phyloP scores from a whole-genome alignment of 2,888 invertebrate genomes.

The Microplitis manilae region DNA sequence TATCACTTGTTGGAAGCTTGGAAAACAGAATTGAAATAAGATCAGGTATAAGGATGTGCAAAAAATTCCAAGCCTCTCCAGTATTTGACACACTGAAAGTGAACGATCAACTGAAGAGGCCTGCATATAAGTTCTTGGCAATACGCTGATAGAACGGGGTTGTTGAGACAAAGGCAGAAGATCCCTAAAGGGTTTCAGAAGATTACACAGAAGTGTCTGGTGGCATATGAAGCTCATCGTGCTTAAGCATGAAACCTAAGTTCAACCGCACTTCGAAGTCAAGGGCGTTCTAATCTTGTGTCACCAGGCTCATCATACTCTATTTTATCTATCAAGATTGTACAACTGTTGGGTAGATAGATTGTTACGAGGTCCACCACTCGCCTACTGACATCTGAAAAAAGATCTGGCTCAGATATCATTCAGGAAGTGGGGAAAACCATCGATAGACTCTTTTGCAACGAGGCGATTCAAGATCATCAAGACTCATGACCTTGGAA shows the following conservation, averaged over 20 bases:
- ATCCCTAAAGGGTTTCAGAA: not conserved
- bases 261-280: too few relatives aligned
- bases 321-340: too few relatives aligned
- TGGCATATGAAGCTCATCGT: not conserved
- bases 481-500: conserved; percentile 13
- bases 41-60: conserved; percentile 4
- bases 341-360: too few relatives aligned
- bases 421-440: too few relatives aligned
- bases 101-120: not conserved
- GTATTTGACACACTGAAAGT: not conserved
- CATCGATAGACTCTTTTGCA: conserved; percentile 35
- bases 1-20: not conserved
- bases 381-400: too few relatives aligned
- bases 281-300: too few relatives aligned
- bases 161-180: not conserved
- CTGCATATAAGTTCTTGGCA: not conserved
- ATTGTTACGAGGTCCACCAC: too few relatives aligned
- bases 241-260: not conserved
- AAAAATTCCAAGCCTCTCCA: not conserved
- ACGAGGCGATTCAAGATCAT: conserved; percentile 25
- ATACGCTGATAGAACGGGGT: not conserved
- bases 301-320: too few relatives aligned
- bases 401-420: too few relatives aligned
- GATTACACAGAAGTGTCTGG: not conserved
- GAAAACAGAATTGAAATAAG: not conserved